A percentile compares a stretch with the other conserved stretches of the same genome.
These are phyloP conservation scores for Chorisops tibialis DNA, from an alignment of 2,888 invertebrate genomes.

Conservation along the genomic window DNA sequence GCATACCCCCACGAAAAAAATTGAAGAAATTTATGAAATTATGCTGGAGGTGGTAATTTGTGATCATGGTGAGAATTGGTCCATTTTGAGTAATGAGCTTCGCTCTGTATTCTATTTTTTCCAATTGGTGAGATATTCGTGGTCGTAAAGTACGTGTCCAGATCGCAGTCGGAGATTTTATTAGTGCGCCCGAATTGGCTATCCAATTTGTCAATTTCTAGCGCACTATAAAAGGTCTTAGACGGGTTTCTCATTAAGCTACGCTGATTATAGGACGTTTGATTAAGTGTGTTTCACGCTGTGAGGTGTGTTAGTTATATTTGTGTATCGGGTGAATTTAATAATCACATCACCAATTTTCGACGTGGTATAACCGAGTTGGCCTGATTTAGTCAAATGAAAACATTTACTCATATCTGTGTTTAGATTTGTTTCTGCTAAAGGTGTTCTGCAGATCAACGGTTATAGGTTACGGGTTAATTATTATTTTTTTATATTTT, in stretches of 20 bases:
- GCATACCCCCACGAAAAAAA: too few relatives aligned
- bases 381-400: too few relatives aligned
- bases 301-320: constrained; percentile 4
- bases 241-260: neutral
- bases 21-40: too few relatives aligned
- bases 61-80: constrained; percentile 11
- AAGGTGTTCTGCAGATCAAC: neutral
- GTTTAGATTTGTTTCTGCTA: neutral
- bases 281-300: constrained; percentile 19
- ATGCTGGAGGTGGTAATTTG: constrained; percentile 13
- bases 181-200: constrained; percentile 14
- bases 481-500: too few relatives aligned
- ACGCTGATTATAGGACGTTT: neutral
- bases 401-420: neutral
- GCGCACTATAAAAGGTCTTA: neutral
- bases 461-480: too few relatives aligned
- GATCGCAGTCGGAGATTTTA: constrained; percentile 20
- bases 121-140: constrained; percentile 9
- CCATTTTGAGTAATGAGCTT: constrained; percentile 20
- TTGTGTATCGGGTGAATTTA: neutral
- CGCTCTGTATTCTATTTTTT: constrained; percentile 1
- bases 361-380: neutral
- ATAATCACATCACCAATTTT: constrained; percentile 15
- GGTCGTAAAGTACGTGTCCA: constrained; percentile 7
- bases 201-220: constrained; percentile 18